phyloP scores from a whole-genome alignment of 2,888 invertebrate genomes.

The Hipparchia sbordonii region DNA sequence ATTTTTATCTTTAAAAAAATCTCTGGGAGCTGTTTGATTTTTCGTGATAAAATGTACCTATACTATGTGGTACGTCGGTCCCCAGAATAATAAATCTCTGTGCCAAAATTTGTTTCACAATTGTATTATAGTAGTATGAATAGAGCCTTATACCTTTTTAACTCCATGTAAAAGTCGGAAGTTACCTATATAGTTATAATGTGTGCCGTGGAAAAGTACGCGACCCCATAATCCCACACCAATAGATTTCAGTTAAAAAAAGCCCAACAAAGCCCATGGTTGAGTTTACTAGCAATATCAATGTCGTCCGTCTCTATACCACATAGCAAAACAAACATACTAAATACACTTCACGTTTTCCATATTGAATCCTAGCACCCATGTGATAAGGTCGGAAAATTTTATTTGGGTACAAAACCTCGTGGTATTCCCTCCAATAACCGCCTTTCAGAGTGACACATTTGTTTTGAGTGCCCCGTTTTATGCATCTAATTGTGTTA shows the following conservation, averaged over 20 bases:
- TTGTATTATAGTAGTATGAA: not conserved
- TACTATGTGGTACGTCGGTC: too few species aligned
- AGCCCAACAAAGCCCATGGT: constrained; percentile 25
- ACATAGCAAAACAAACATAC: constrained; percentile 25
- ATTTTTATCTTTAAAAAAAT: too few species aligned
- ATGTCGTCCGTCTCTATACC: constrained; percentile 36
- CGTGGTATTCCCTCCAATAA: constrained; percentile 26
- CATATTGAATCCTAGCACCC: constrained; percentile 3
- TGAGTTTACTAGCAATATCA: constrained; percentile 35
- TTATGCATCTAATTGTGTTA: constrained; percentile 38
- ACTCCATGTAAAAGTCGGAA: not conserved
- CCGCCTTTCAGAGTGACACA: constrained; percentile 33
- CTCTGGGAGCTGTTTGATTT: too few species aligned
- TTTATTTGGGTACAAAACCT: not conserved
- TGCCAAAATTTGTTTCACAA: too few species aligned
- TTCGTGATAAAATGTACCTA: too few species aligned
- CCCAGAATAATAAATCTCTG: too few species aligned
- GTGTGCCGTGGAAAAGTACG: not conserved
- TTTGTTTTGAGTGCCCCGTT: constrained; percentile 34
- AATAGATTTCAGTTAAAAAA: constrained; percentile 27
- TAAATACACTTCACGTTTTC: not conserved
- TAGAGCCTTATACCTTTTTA: too few species aligned
- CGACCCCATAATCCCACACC: constrained; percentile 9
- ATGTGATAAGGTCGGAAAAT: not conserved
- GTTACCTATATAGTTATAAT: not conserved